Conservation (phyloP, 2,113 vertebrate genomes). For the Typhlomys cinereus region DNA sequence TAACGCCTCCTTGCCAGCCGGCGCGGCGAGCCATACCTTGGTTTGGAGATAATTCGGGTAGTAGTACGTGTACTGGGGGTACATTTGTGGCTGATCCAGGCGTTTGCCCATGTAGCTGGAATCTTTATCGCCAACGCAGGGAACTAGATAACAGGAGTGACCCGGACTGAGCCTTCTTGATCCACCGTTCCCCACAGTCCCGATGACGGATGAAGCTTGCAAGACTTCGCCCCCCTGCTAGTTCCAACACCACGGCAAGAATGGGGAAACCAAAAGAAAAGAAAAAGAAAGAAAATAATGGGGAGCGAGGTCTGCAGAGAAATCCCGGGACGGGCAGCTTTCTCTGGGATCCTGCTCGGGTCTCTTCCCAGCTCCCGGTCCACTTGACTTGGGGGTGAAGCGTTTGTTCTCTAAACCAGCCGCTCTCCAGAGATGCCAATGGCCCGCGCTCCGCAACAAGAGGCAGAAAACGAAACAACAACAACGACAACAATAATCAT, state of each 20-base stretch:
- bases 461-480: neutral
- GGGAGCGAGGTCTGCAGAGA: conserved; percentile 1
- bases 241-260: conserved; percentile 85
- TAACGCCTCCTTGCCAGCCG: conserved; percentile 55
- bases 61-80: conserved; percentile 99
- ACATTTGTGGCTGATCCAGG: conserved; percentile 99
- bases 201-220: conserved; percentile 82
- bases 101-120: conserved; percentile 99
- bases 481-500: conserved; percentile 60
- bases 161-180: conserved; percentile 87
- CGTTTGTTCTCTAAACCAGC: conserved; percentile 71
- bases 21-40: conserved; percentile 90
- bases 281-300: conserved; percentile 20
- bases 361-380: conserved; percentile 60
- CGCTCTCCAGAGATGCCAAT: conserved; percentile 80
- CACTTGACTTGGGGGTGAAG: conserved; percentile 76
- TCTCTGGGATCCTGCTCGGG: conserved; percentile 57
- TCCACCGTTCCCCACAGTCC: conserved; percentile 89
- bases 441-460: conserved; percentile 76
- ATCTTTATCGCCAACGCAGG: conserved; percentile 94
- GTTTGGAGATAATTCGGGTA: conserved; percentile 98
- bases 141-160: conserved; percentile 89
- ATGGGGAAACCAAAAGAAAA: conserved; percentile 60
- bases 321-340: conserved; percentile 40
- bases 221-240: conserved; percentile 83